Base-by-base conservation (phyloP, 2,113 vertebrate species). In the Lampris megalopsis region DNA sequence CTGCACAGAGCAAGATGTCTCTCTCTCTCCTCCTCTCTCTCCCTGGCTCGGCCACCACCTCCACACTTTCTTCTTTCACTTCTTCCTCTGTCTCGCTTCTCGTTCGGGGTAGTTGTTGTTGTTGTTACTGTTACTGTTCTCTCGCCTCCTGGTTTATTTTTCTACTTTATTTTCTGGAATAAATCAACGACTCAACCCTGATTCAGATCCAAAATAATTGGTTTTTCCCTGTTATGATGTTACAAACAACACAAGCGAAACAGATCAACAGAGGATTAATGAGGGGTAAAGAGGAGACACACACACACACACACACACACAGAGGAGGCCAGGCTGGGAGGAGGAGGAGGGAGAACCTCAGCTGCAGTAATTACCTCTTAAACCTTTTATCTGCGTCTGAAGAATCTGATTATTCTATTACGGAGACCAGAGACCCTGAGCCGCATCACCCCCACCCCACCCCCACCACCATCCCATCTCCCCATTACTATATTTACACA, bases 331-430 rank as follows among this genome's bases (percentile, higher is more conserved):
- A 42, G 53, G 54, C 63, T 58, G 45, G 40, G 24, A 63, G 53
- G 57, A 68, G 71, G 57, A 63, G 53, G 57, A 68, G 71, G 57
- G 48, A 70, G 66, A 57, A 77, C 73, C 75, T 71, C 71, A 77
- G 74, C 70, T 80, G 65, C 61, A 79, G 80, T 89, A 91, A 93
- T 92, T 91, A 89, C 87, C 66, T 85, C 89, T 77, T 24, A 80
- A 91, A 91, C 85, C 90, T 88, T 88, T 92, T 90, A 91, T 92
- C 85, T 92, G 68, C 80, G 85, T 90, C 87, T 80, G 59, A 89
- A 81, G 85, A 89, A 91, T 90, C 77, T 84, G 82, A 84, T 91
- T 91, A 89, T 90, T 91, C 84, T 90, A 87, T 92, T 86, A 90
- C 69, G 56, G 68, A 67, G 60, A 82, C 71, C 24, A 24, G 24